Conservation (phyloP, 2,797 vertebrate genomes). For the Cossypha dichroa region DNA sequence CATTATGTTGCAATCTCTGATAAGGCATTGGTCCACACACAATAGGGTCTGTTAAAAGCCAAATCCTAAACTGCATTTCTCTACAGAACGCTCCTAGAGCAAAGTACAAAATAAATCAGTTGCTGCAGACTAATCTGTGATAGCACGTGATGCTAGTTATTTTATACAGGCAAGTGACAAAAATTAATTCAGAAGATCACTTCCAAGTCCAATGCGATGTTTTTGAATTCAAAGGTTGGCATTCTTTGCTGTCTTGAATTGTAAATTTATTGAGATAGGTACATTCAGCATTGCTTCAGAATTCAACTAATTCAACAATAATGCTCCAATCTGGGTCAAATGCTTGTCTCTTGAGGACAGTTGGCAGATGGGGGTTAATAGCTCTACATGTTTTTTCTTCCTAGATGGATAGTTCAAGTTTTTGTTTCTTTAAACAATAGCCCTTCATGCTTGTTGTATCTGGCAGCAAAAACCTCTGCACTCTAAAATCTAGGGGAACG, state of each 20-base stretch:
- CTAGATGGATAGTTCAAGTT: constrained; percentile 23
- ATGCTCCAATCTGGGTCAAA: neutral
- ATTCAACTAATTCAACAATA: neutral
- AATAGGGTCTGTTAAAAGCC: neutral
- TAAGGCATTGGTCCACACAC: neutral
- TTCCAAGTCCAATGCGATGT: neutral
- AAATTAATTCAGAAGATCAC: neutral
- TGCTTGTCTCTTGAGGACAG: neutral
- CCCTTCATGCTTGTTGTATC: constrained; percentile 36
- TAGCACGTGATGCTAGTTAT: neutral
- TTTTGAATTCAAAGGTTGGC: neutral
- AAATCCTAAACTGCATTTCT: neutral
- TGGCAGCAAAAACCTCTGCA: constrained; percentile 42
- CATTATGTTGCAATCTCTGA: neutral
- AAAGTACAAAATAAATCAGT: neutral
- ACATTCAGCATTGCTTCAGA: neutral
- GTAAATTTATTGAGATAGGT: neutral
- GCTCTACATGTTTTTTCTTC: constrained; percentile 30
- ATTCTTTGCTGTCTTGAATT: neutral
- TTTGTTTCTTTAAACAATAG: constrained; percentile 50
- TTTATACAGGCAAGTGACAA: neutral
- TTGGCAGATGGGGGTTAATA: neutral
- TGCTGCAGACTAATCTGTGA: neutral
- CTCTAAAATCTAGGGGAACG: constrained; percentile 18
- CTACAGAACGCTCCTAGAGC: neutral